Base-by-base conservation (phyloP, 2,888 invertebrate genomes). In the Trichopria drosophilae region DNA sequence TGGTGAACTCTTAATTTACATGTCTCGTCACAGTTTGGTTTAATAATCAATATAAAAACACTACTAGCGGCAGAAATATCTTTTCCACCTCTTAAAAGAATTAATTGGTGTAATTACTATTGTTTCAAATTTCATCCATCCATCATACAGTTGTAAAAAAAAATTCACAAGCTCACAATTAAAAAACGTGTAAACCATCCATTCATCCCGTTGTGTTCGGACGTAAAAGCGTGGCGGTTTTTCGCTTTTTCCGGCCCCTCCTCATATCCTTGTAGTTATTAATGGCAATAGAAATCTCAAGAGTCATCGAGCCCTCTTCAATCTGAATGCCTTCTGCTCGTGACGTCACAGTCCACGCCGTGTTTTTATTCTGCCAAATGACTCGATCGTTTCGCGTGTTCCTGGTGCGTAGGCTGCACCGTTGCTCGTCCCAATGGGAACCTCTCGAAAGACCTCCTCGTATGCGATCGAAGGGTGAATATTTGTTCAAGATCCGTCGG, bases 281-380 rank as follows among this genome's bases (percentile, higher is more conserved):
- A 75, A 75, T 73, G 73, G 73, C 70, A 73, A 75, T 75, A 72
- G 68, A 73, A 72, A 73, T 75, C 67, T 75, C 68, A 55, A 74
- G 75, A 73, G 75, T 75, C 74, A 74, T 73, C 69, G 73, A 73
- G 70, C 59, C 68, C 72, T 72, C 74, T 75, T 74, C 72, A 75
- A 75, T 74, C 66, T 74, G 73, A 74, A 74, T 74, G 71, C 72
- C 73, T 75, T 74, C 73, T 75, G 74, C 66, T 68, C 66, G 68
- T 73, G 74, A 74, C 74, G 73, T 73, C 73, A 72, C 69, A 52
- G 55, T 59, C 64, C 68, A 63, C 63, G 66, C 66, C 64, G 64
- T 71, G 68, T 72, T 74, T 72, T 74, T 71, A 69, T 70, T 65
- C 62, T 64, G 63, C 59, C 67, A 69, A 74, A 70, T 73, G 71